Evolutionary conservation across 2,797 vertebrate species (phyloP), one percentile per base, ranked within the genome.

Genomic region (Falco peregrinus): DNA sequence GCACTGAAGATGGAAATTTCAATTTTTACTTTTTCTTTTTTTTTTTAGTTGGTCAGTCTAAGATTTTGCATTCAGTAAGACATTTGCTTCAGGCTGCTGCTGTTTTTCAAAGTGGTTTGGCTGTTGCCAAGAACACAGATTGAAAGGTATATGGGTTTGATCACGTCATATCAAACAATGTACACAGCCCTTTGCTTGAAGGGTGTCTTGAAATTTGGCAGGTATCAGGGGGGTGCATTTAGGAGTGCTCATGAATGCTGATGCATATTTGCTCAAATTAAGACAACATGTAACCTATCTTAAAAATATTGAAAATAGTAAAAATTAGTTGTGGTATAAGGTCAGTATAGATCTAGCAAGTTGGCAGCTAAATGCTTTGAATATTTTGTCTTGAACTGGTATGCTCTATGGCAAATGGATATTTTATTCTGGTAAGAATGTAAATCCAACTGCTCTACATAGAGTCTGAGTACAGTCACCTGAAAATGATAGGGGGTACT

Each of bases 141-240:
- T 35, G 21, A 80, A 75, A 68, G 8, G 5, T 77, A 8, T 25
- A 41, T 11, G 3, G 15, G 3, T 68, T 76, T 83, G 22, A 35
- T 54, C 37, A 31, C 9, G 1, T 33, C 19, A 8, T 33, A 22
- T 21, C 16, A 70, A 85, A 79, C 87, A 6, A 1, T 19, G 4
- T 10, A 33, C 11, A 16, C 0, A 0, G 3, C 5, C 5, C 5
- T 48, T 63, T 87, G 9, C 24, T 48, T 67, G 22, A 83, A 70
- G 12, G 1, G 5, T 77, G 18, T 28, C 29, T 69, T 76, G n/a
- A 91, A 74, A 31, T 53, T 77, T 67, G 10, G 11, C 16, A 51
- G 13, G 11, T 70, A 37, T 37, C 15, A 50, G 8, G 7, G 18
- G 1, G 31, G 13, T 70, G 11, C 5, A 39, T 59, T 57, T n/a